Conservation (phyloP, 2,113 vertebrate species). For the Bolborhynchus lineola region DNA sequence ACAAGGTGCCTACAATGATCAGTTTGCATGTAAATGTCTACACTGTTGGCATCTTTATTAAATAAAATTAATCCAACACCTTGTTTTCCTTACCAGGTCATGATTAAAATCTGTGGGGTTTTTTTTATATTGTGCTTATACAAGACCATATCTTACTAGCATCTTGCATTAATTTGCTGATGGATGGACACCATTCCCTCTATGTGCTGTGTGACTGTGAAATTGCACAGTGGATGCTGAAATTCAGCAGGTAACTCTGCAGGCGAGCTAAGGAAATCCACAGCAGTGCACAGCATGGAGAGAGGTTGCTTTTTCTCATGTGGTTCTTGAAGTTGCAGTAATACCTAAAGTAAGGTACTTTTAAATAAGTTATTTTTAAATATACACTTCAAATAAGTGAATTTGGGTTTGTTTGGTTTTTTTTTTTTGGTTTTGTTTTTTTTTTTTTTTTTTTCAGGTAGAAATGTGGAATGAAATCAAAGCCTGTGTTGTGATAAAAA, state of each 20-base stretch:
- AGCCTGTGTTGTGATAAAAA: background rate
- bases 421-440: no score
- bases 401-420: no score
- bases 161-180: slow-evolving; percentile 46
- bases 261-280: slow-evolving; percentile 24
- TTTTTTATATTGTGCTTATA: slow-evolving; percentile 9
- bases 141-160: background rate
- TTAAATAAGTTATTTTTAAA: background rate
- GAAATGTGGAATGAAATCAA: background rate
- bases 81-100: background rate
- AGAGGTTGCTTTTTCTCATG: background rate
- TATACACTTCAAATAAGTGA: background rate
- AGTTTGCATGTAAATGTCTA: background rate
- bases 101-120: background rate
- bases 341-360: background rate
- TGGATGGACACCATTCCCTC: slow-evolving; percentile 23
- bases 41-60: background rate
- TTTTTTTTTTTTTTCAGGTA: background rate
- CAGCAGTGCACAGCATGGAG: background rate
- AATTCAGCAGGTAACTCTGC: slow-evolving; percentile 34
- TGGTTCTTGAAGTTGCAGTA: background rate
- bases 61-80: background rate
- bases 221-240: slow-evolving; percentile 33
- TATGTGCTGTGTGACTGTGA: slow-evolving; percentile 52
- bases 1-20: background rate